These are phyloP conservation scores for Tridacna gigas DNA, from an alignment of 2,888 invertebrate genomes.

Conservation along the genomic window DNA sequence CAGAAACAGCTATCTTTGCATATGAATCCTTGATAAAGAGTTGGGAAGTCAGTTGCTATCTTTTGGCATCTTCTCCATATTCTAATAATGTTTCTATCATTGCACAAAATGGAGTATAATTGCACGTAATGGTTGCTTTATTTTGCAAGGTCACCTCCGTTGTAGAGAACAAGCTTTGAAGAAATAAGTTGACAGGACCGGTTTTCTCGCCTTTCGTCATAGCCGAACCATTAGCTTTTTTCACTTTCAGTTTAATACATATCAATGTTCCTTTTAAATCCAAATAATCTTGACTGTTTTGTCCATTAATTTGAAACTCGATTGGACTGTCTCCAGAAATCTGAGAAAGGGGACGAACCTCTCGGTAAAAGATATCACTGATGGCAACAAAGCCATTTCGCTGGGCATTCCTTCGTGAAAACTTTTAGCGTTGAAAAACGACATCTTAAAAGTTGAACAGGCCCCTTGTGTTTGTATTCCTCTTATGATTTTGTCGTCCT, in stretches of 20 bases:
- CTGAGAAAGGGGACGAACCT: constrained; percentile 41
- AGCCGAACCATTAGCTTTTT: constrained; percentile 19
- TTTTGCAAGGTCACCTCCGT: constrained; percentile 37
- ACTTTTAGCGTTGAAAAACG: constrained; percentile 32
- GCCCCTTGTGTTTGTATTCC: background rate
- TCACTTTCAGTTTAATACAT: constrained; percentile 35
- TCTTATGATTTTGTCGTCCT: background rate
- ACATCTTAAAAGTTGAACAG: constrained; percentile 21
- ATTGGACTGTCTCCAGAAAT: constrained; percentile 35
- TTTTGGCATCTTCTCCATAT: constrained; percentile 19
- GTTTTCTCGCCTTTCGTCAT: constrained; percentile 8
- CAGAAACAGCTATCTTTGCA: background rate
- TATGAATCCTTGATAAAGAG: constrained; percentile 22
- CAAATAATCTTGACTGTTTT: constrained; percentile 43
- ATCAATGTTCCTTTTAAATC: constrained; percentile 36
- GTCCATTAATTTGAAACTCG: constrained; percentile 42
- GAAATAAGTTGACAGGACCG: constrained; percentile 36
- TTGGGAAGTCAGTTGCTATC: constrained; percentile 21
- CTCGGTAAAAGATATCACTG: constrained; percentile 33
- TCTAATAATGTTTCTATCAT: constrained; percentile 27
- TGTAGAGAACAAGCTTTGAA: constrained; percentile 31
- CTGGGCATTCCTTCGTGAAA: constrained; percentile 41
- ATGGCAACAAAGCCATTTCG: constrained; percentile 31
- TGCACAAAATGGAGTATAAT: constrained; percentile 24
- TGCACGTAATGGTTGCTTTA: constrained; percentile 24